Percentiles rank a stretch among this genome's conserved stretches.
Evolutionary conservation across 2,888 invertebrate species (phyloP).

Genomic region (Chloroclysta siterata): DNA sequence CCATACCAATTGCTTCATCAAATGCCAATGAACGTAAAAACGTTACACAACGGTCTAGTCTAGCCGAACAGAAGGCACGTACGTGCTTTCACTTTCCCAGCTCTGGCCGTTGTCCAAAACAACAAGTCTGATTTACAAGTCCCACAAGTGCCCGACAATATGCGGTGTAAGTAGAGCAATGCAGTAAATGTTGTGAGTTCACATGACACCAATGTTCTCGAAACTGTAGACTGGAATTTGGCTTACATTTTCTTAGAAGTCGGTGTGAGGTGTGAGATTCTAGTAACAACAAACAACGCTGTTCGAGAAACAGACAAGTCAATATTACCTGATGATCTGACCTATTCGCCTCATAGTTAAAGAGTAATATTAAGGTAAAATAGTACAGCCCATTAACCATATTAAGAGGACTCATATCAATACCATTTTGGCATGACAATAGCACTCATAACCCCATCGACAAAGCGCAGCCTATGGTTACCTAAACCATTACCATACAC

Average conservation of each 20-base stretch:
- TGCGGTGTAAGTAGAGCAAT: constrained; percentile 10
- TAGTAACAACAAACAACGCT: neutral
- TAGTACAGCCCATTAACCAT: too few species aligned
- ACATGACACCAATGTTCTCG: constrained; percentile 6
- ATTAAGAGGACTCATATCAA: neutral
- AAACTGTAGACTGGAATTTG: constrained; percentile 4
- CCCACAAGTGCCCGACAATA: constrained; percentile 12
- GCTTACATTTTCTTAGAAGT: constrained; percentile 1
- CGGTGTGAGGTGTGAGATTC: neutral
- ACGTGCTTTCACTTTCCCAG: constrained; percentile 35
- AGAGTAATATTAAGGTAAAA: too few species aligned
- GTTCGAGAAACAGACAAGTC: neutral
- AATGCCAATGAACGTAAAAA: constrained; percentile 15
- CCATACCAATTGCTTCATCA: neutral
- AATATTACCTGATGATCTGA: neutral
- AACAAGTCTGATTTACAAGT: constrained; percentile 20
- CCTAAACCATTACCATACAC: constrained; percentile 11
- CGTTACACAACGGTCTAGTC: constrained; percentile 33
- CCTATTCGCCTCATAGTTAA: neutral
- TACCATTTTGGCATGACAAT: constrained; percentile 9
- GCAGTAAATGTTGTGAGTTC: constrained; percentile 18
- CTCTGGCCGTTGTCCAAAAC: constrained; percentile 33
- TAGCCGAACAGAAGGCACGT: constrained; percentile 29
- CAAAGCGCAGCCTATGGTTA: constrained; percentile 12
- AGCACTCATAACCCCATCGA: constrained; percentile 14